Base-by-base conservation (phyloP, 2,888 invertebrate genomes). In the Drosophila imparisetae region DNA sequence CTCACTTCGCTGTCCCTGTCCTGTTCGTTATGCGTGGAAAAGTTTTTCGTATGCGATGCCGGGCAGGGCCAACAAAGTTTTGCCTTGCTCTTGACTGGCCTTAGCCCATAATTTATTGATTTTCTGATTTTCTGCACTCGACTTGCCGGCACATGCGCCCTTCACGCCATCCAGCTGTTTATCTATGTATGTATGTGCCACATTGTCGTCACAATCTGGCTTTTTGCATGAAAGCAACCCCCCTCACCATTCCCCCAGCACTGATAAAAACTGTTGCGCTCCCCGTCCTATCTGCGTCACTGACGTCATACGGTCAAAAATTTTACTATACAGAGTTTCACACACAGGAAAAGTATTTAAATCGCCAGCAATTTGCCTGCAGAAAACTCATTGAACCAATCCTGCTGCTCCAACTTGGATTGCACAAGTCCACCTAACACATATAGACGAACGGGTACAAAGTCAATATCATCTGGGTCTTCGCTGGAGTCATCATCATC, bases 71-170 rank as follows among this genome's bases (percentile, higher is more conserved):
- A 84, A 38, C 48, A 66, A 80, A 55, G 78, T 36, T 67, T 84
- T 64, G 77, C 91, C 91, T 91, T 91, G 91, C 92, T 91, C 91
- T 92, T 91, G 91, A 91, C 91, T 90, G 81, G 75, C 70, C 70
- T 78, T 86, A 81, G 81, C 90, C 91, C 86, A 89, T 85, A 78
- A 90, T 77, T 86, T 91, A 91, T 91, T 86, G 92, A 91, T 91
- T 91, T 80, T 72, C 40, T 36, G 32, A 91, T 91, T 91, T 80
- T 72, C 40, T 36, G 29, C 68, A 70, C 58, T 66, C 52, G 62
- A 36, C 8, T 52, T 38, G 50, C 72, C 76, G 72, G 82, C 84
- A 85, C 91, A 89, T 89, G 90, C 83, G 91, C 89, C 75, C 69
- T 88, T 76, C 55, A 70, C 29, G 40, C 29, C 52, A 24, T 63